phyloP scores from a whole-genome alignment of 2,888 invertebrate species.

The Mylabris sibirica region DNA sequence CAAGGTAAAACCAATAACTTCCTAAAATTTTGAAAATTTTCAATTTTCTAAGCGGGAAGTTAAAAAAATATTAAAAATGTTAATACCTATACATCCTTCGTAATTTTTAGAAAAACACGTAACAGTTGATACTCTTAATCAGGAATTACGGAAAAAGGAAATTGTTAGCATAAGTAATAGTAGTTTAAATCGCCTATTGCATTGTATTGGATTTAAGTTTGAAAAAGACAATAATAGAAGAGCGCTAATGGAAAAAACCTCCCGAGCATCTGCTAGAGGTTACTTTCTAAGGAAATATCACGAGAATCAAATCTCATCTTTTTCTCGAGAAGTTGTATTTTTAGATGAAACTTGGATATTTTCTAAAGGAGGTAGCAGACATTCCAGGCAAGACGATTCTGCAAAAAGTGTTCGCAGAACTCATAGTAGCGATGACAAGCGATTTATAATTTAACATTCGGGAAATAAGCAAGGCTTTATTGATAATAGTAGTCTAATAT shows the following conservation, averaged over 20 bases:
- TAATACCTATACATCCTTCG: too few relatives aligned
- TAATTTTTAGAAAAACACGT: too few relatives aligned
- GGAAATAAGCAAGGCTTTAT: neutral
- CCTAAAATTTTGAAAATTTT: too few relatives aligned
- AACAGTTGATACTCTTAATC: too few relatives aligned
- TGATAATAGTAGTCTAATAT: slow-evolving; percentile 2
- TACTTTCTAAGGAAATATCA: neutral
- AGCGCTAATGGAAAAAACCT: neutral
- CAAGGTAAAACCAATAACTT: too few relatives aligned
- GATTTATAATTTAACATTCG: slow-evolving; percentile 10
- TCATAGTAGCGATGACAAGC: neutral
- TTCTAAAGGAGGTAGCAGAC: slow-evolving; percentile 14
- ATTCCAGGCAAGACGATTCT: slow-evolving; percentile 15
- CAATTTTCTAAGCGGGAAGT: too few relatives aligned
- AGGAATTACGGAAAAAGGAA: too few relatives aligned
- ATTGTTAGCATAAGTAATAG: neutral
- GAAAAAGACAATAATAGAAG: neutral
- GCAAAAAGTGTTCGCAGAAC: neutral
- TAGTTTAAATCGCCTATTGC: too few relatives aligned
- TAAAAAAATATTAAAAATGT: too few relatives aligned
- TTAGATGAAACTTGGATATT: slow-evolving; percentile 16
- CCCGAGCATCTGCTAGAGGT: neutral
- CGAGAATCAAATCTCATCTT: too few relatives aligned
- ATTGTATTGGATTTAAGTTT: neutral
- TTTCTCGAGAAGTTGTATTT: neutral